Percentiles rank a stretch among this genome's conserved stretches.
Evolutionary conservation across 2,797 vertebrate genomes (phyloP).

Genomic region (Myotis planiceps): DNA sequence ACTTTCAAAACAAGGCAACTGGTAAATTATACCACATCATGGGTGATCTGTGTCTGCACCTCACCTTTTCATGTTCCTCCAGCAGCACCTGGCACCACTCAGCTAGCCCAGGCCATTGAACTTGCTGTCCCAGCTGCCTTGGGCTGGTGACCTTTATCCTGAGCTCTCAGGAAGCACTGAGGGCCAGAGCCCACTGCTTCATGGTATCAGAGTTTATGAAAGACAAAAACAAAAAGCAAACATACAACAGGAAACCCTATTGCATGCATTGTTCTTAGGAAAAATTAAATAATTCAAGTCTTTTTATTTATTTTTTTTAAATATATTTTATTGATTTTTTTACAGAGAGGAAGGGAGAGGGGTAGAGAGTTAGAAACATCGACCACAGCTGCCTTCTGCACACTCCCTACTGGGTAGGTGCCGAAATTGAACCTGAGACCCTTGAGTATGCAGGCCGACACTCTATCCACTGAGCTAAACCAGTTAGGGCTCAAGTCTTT

Average conservation of each 20-base stretch:
- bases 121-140: not conserved
- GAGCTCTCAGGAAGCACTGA: not conserved
- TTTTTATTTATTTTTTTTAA: not conserved
- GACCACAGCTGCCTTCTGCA: too few relatives aligned
- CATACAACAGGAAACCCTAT: not conserved
- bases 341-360: too few relatives aligned
- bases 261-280: not conserved
- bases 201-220: not conserved
- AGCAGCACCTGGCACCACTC: not conserved
- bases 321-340: too few relatives aligned
- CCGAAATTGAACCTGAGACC: too few relatives aligned
- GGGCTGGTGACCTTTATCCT: not conserved
- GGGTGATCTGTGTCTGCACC: not conserved
- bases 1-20: not conserved
- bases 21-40: accelerated
- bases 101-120: too few relatives aligned
- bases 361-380: too few relatives aligned
- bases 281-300: not conserved
- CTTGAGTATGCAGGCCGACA: too few relatives aligned
- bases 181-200: not conserved
- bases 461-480: too few relatives aligned
- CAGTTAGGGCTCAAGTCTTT: not conserved
- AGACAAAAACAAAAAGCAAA: not conserved
- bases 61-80: not conserved
- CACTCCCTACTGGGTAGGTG: too few relatives aligned